Conservation (phyloP, 2,113 vertebrate species). For the Oceanodroma tethys region DNA sequence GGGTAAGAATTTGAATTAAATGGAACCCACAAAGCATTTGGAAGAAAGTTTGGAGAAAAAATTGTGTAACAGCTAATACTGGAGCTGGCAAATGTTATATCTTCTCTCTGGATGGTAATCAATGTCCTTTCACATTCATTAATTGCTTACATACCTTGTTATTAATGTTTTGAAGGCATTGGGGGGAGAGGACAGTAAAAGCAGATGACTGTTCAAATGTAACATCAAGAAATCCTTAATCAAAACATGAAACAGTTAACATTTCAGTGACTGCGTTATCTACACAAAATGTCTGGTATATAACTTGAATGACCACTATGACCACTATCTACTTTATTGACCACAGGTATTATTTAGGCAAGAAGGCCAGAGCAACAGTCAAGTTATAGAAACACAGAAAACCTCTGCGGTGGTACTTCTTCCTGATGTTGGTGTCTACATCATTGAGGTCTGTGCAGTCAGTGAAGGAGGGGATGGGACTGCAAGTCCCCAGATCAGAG, state of each 20-base stretch:
- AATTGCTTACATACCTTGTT: not conserved
- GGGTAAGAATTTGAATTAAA: not conserved
- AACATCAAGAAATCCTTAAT: not conserved
- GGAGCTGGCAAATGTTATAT: not conserved
- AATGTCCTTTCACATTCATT: not conserved
- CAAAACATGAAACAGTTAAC: not conserved
- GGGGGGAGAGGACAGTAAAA: not conserved
- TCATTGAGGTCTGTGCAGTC: conserved; percentile 89
- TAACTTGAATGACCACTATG: not conserved
- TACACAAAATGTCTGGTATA: not conserved
- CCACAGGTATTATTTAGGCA: conserved; percentile 87
- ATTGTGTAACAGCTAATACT: not conserved
- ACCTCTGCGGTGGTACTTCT: conserved; percentile 87
- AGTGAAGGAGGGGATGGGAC: conserved; percentile 93
- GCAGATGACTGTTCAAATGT: not conserved
- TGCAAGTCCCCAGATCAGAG: conserved; percentile 86
- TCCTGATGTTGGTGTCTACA: conserved; percentile 89
- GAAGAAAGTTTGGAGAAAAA: not conserved
- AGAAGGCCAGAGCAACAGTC: conserved; percentile 87
- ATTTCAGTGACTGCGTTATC: not conserved
- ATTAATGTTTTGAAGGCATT: not conserved
- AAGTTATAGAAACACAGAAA: conserved; percentile 91
- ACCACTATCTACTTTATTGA: not conserved
- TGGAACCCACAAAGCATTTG: not conserved
- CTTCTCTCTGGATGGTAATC: not conserved